Evolutionary conservation across 2,797 vertebrate genomes (phyloP).

Genomic region (Synaphobranchus kaupii): DNA sequence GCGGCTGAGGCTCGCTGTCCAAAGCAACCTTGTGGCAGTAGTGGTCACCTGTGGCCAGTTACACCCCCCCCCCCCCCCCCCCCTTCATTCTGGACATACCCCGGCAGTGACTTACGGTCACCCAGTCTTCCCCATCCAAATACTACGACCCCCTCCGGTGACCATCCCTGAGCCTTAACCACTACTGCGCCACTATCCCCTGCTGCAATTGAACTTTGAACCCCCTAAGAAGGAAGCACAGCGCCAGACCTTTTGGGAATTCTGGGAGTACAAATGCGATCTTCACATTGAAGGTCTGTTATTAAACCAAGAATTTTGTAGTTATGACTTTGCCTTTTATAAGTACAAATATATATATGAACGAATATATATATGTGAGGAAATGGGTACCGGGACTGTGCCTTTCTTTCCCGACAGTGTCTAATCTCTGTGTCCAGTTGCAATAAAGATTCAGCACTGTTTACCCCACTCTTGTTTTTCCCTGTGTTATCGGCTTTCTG

Average conservation of each 20-base stretch:
- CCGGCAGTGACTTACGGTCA: slow-evolving; percentile 38
- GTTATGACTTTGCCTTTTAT: slow-evolving; percentile 54
- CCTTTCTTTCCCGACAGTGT: slow-evolving; percentile 54
- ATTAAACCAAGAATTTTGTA: slow-evolving; percentile 44
- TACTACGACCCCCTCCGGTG: slow-evolving; percentile 59
- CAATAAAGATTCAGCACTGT: slow-evolving; percentile 70
- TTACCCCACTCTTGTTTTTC: slow-evolving; percentile 39
- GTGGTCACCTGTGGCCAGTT: slow-evolving; percentile 1
- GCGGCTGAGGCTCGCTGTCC: not conserved
- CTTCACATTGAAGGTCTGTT: slow-evolving; percentile 73
- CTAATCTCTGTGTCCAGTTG: slow-evolving; percentile 70
- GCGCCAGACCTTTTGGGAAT: slow-evolving; percentile 40
- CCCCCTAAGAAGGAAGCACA: slow-evolving; percentile 14
- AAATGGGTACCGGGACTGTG: slow-evolving; percentile 39
- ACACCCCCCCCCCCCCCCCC: slow-evolving; percentile 47
- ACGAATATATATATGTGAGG: slow-evolving; percentile 42
- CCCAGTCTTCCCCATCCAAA: slow-evolving; percentile 42
- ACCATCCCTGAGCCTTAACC: slow-evolving; percentile 31
- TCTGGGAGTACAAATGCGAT: slow-evolving; percentile 50
- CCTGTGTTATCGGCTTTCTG: not conserved
- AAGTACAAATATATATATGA: slow-evolving; percentile 59
- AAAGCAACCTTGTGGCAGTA: not conserved
- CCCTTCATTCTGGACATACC: slow-evolving; percentile 36
- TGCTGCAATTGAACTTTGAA: slow-evolving; percentile 35
- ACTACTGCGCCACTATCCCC: slow-evolving; percentile 33